Percentiles rank a stretch among this genome's conserved stretches.
Evolutionary conservation across 2,113 vertebrate species (phyloP).

Genomic region (Carettochelys insculpta): DNA sequence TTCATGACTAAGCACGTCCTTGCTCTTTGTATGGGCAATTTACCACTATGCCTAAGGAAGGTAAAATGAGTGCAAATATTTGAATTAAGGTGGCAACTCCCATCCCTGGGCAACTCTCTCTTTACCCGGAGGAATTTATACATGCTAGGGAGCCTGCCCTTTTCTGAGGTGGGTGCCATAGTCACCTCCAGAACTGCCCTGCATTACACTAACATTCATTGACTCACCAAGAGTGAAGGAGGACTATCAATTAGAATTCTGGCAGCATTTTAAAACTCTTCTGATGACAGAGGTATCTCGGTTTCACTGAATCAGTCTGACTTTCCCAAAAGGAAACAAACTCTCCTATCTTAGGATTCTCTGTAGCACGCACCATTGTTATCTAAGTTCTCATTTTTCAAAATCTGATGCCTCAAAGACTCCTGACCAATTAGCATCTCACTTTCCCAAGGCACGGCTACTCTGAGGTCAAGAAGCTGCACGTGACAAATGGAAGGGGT

Average conservation of each 20-base stretch:
- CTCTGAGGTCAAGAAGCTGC: neutral
- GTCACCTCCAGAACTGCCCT: constrained; percentile 38
- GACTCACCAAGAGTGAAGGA: neutral
- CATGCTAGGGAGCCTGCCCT: neutral
- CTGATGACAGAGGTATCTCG: constrained; percentile 41
- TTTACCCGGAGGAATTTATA: neutral
- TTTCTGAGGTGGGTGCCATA: neutral
- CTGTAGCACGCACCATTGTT: neutral
- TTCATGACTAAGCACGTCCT: neutral
- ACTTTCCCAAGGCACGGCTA: neutral
- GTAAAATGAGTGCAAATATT: neutral
- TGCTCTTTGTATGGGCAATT: neutral
- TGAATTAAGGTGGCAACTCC: neutral
- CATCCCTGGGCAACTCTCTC: neutral
- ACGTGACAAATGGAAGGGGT: rapidly evolving
- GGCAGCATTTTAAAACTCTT: constrained; percentile 46
- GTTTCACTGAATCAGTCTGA: constrained; percentile 30
- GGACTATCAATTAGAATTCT: constrained; percentile 50
- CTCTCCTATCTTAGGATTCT: neutral
- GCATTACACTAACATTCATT: constrained; percentile 11
- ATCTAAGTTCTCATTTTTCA: neutral
- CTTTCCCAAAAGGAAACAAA: neutral
- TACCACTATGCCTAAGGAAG: neutral
- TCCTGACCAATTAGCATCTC: constrained; percentile 46
- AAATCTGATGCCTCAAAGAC: constrained; percentile 3